These are phyloP conservation scores for Panagrolaimus sp. DNA, from an alignment of 1,140 invertebrate species.

Conservation along the genomic window DNA sequence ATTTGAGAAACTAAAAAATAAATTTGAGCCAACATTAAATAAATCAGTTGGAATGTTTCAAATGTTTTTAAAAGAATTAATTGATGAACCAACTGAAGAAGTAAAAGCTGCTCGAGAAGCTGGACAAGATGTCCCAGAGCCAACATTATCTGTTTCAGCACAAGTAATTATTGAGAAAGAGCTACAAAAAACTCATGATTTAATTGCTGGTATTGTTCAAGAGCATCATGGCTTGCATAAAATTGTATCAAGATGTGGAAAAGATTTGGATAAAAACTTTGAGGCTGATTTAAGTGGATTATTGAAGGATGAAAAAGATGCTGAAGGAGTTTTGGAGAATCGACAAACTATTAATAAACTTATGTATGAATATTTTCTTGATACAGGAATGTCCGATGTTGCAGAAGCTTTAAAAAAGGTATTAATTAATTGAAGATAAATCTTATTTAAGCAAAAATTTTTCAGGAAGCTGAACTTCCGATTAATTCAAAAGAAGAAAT, in stretches of 20 bases:
- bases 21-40: conserved; percentile 32
- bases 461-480: conserved; percentile 42
- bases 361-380: conserved; percentile 49
- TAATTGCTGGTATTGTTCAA: conserved; percentile 50
- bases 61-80: conserved; percentile 30
- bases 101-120: conserved; percentile 5
- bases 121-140: not conserved
- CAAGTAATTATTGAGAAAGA: conserved; percentile 39
- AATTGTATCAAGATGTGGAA: conserved; percentile 34
- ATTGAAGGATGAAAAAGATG: conserved; percentile 47
- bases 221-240: conserved; percentile 67
- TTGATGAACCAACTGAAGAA: conserved; percentile 31
- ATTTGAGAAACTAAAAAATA: conserved; percentile 25
- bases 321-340: conserved; percentile 34
- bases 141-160: conserved; percentile 41
- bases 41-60: conserved; percentile 38
- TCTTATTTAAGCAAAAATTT: not conserved
- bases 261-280: conserved; percentile 39
- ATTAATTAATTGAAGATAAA: no score
- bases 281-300: conserved; percentile 38
- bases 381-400: conserved; percentile 43
- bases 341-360: conserved; percentile 42
- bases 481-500: not conserved
- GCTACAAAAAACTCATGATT: conserved; percentile 28
- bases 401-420: conserved; percentile 53